These are phyloP conservation scores for Strix aluco DNA, from an alignment of 2,113 vertebrate genomes.

Conservation along the genomic window DNA sequence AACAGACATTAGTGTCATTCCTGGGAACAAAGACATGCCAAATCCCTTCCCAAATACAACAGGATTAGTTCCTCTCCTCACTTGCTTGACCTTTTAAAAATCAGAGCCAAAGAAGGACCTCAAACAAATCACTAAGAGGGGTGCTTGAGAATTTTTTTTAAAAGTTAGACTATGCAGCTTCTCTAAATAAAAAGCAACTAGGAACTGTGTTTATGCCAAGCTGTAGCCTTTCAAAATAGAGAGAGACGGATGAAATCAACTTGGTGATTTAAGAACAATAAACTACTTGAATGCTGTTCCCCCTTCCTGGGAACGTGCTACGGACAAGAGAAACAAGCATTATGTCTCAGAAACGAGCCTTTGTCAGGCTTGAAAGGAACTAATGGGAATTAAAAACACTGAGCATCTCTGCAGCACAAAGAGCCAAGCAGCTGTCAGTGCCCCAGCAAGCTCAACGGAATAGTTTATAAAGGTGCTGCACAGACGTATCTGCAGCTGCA, in stretches of 20 bases:
- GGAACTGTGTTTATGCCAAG: not conserved
- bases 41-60: not conserved
- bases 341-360: not conserved
- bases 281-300: not conserved
- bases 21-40: not conserved
- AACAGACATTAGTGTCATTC: not conserved
- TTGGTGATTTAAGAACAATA: not conserved
- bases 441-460: not conserved
- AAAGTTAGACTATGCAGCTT: not conserved
- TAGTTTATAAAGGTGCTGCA: not conserved
- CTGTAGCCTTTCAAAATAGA: not conserved
- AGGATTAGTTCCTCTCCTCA: not conserved
- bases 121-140: not conserved
- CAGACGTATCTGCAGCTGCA: not conserved
- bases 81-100: conserved; percentile 5
- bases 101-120: not conserved
- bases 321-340: not conserved
- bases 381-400: not conserved
- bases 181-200: not conserved
- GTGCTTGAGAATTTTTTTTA: fast-evolving
- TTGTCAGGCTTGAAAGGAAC: conserved; percentile 16
- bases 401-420: not conserved
- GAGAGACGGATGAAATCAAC: not conserved
- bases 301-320: not conserved
- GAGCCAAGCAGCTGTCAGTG: not conserved